Percentiles rank a stretch among this genome's conserved stretches.
Evolutionary conservation across 2,113 vertebrate species (phyloP).

Genomic region (Colaptes auratus): DNA sequence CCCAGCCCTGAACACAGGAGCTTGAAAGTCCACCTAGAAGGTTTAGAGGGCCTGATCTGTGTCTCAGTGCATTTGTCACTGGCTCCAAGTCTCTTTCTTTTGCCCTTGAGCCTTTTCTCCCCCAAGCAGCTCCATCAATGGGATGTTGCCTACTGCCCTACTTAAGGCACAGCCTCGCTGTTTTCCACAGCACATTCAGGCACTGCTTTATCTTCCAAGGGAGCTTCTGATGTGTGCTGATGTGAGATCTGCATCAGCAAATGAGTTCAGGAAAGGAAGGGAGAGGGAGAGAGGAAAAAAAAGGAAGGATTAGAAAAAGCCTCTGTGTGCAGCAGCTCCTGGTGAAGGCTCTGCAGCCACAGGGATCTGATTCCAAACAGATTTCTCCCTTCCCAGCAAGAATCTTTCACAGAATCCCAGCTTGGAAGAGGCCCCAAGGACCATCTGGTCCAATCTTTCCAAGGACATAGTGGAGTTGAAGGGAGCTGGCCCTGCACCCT

Average conservation of each 20-base stretch:
- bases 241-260: background rate
- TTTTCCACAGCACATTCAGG: background rate
- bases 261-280: background rate
- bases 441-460: too few relatives aligned
- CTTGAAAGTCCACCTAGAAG: background rate
- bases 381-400: background rate
- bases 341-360: background rate
- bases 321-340: background rate
- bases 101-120: background rate
- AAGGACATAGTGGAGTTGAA: too few relatives aligned
- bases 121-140: background rate
- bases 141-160: background rate
- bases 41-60: background rate
- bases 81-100: background rate
- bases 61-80: background rate
- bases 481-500: too few relatives aligned
- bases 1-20: background rate
- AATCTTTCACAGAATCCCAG: background rate
- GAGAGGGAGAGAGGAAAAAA: background rate
- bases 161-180: background rate
- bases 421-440: too few relatives aligned
- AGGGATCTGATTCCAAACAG: background rate
- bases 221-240: background rate
- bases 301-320: background rate
- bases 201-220: background rate